Percentiles rank a stretch among this genome's conserved stretches.
These are phyloP conservation scores for Psettodes erumei DNA, from an alignment of 2,113 vertebrate species.

Conservation along the genomic window DNA sequence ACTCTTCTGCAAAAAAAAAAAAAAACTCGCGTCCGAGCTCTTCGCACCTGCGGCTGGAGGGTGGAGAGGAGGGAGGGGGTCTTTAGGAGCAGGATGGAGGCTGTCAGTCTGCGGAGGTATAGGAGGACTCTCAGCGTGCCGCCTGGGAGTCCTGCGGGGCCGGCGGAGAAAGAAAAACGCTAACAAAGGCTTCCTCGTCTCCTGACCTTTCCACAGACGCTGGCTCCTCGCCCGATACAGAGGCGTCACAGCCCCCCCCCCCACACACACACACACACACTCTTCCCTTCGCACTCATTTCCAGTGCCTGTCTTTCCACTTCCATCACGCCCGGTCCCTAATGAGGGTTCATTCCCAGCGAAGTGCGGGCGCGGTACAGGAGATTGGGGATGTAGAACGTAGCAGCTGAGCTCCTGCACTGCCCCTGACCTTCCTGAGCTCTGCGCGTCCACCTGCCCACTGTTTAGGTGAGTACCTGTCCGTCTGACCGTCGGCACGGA, in stretches of 20 bases:
- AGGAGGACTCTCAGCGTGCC: background rate
- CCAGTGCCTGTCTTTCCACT: constrained; percentile 1
- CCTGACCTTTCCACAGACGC: constrained; percentile 59
- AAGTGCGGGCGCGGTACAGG: background rate
- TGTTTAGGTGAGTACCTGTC: constrained; percentile 49
- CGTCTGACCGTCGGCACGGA: constrained; percentile 47
- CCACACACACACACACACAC: too few relatives aligned
- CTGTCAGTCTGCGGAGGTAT: constrained; percentile 23
- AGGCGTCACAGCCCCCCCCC: constrained; percentile 23
- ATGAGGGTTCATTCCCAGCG: constrained; percentile 44
- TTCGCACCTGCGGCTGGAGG: constrained; percentile 29
- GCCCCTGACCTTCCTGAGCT: constrained; percentile 43
- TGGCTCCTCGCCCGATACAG: constrained; percentile 3
- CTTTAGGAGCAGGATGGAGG: background rate
- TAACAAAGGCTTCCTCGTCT: constrained; percentile 56
- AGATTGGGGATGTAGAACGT: constrained; percentile 8
- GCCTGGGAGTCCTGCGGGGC: constrained; percentile 4
- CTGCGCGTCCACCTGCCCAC: constrained; percentile 20
- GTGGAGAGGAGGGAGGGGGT: background rate
- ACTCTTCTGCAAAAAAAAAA: too few relatives aligned
- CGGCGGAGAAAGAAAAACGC: constrained; percentile 17
- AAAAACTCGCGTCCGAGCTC: constrained; percentile 12
- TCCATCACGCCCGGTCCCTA: constrained; percentile 30
- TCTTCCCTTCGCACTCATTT: constrained; percentile 28
- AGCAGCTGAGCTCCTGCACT: constrained; percentile 49